Evolutionary conservation across 2,888 invertebrate genomes (phyloP).

Genomic region (Platycheirus rosarum): DNA sequence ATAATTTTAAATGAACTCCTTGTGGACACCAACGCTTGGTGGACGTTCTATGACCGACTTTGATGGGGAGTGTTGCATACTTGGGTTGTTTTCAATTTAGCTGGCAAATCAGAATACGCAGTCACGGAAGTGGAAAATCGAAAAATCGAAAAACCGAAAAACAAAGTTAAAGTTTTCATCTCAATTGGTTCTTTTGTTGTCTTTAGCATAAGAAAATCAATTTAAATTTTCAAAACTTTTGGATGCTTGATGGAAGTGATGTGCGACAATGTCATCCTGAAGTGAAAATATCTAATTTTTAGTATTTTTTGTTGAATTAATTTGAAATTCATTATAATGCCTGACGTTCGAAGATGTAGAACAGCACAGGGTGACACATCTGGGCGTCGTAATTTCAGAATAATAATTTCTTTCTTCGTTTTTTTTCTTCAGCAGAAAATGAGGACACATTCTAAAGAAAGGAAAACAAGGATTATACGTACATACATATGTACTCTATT

Average conservation of each 20-base stretch:
- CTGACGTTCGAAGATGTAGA: constrained; percentile 8
- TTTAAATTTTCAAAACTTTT: constrained; percentile 24
- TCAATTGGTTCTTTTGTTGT: background rate
- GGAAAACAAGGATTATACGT: background rate
- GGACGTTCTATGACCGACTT: background rate
- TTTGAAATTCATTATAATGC: constrained; percentile 38
- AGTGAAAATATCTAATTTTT: background rate
- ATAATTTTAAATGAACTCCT: constrained; percentile 6
- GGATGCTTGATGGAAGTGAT: constrained; percentile 28
- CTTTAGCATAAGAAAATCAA: constrained; percentile 27
- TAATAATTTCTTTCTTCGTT: background rate
- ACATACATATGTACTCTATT: background rate
- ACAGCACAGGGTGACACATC: background rate
- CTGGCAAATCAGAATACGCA: constrained; percentile 32
- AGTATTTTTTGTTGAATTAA: constrained; percentile 27
- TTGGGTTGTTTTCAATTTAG: background rate
- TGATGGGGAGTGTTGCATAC: constrained; percentile 15
- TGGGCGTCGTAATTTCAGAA: background rate
- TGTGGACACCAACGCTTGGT: too few relatives aligned
- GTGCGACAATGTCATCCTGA: background rate
- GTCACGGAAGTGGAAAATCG: constrained; percentile 60
- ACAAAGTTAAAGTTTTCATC: constrained; percentile 34
- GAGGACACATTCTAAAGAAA: background rate
- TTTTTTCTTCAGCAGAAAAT: background rate
- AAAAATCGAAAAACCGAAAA: constrained; percentile 56